Evolutionary conservation across 2,888 invertebrate genomes (phyloP), one percentile per base, ranked within the genome.

Genomic region (Calameuta idolon): DNA sequence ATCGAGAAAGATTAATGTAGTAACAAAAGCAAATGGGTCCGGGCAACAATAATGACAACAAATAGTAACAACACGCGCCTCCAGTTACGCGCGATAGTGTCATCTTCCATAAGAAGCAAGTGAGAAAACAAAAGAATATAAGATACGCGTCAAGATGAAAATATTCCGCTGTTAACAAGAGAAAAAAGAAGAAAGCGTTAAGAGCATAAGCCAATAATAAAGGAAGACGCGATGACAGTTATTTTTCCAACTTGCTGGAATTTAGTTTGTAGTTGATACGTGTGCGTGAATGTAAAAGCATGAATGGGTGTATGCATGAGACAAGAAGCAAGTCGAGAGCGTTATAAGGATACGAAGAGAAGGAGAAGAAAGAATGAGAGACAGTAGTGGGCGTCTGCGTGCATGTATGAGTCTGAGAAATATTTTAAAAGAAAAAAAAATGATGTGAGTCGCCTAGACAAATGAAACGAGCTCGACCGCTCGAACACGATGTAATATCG

Each of bases 181-280:
- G 40, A 5, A 33, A 35, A 37, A 15, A 12, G 37, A 37, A 12
- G 12, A 37, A 55, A 55, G 55, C 55, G 9, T 23, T 55, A 55
- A 55, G 23, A 55, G 82, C 84, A 81, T 82, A 85, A 86, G 84
- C 79, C 83, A 81, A 87, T 87, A 86, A 87, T 86, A 87, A 86
- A 88, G 86, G 82, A 87, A 88, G 87, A 85, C 82, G 83, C 84
- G 81, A 87, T 86, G 83, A 84, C 86, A 85, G 83, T 86, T 89
- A 90, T 89, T 89, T 90, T 89, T 90, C 87, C 90, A 89, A 87
- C 85, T 84, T 81, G 83, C 83, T 87, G 87, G 85, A 87, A 87
- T 82, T 81, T 84, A 87, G 86, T 85, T 83, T 84, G 55, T 76
- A 74, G 71, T 40, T 69, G 73, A 35, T 34, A 35, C 68, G 40